phyloP scores from a whole-genome alignment of 2,797 vertebrate species.

The Onychomys arenicola region DNA sequence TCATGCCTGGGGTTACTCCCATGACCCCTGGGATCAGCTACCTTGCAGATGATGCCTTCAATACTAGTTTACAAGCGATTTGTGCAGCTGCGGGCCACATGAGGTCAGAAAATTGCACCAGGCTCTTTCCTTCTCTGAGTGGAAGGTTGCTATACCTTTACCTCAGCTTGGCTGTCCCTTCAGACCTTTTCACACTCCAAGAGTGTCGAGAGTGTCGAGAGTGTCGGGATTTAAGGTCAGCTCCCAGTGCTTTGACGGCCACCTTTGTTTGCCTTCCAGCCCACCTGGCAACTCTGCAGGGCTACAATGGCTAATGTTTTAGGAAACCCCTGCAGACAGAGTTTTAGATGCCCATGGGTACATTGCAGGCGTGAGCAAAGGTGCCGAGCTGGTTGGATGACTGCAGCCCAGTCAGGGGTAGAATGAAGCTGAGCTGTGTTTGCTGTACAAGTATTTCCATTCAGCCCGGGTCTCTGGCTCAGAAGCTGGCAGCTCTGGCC shows the following conservation, averaged over 20 bases:
- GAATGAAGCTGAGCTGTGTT: conserved; percentile 53
- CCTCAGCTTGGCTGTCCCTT: neutral
- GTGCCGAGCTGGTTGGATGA: conserved; percentile 71
- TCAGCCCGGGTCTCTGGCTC: conserved; percentile 74
- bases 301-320: neutral
- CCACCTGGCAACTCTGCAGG: neutral
- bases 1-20: neutral
- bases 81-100: conserved; percentile 41
- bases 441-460: conserved; percentile 78
- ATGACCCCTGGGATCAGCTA: neutral
- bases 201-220: conserved; percentile 31
- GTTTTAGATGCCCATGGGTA: neutral
- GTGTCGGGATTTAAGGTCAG: conserved; percentile 72
- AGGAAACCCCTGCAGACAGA: neutral
- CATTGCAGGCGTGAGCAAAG: neutral
- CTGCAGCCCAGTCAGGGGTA: conserved; percentile 1
- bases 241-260: conserved; percentile 72
- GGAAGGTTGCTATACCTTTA: neutral
- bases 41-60: neutral
- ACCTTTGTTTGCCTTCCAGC: conserved; percentile 71
- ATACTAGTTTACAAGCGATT: neutral
- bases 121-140: conserved; percentile 31
- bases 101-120: neutral
- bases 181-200: conserved; percentile 44
- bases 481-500: conserved; percentile 54